Evolutionary conservation across 1,140 invertebrate genomes (phyloP).

Genomic region (Cyclargus thomasi): DNA sequence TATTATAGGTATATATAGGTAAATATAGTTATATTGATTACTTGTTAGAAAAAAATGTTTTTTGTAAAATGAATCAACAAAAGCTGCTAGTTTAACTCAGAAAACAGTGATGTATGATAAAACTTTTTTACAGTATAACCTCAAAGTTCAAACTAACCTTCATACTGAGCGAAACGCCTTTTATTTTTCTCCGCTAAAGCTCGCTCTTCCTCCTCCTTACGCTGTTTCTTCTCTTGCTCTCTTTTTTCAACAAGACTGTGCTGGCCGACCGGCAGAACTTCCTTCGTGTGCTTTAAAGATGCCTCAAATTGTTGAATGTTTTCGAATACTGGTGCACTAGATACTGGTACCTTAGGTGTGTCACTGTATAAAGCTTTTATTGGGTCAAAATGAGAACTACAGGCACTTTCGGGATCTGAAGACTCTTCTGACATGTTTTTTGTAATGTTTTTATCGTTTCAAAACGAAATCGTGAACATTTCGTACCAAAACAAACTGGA

Average conservation of each 20-base stretch:
- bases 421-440: constrained; percentile 44
- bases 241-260: constrained; percentile 40
- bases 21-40: too few species aligned
- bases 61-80: neutral
- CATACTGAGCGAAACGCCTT: constrained; percentile 53
- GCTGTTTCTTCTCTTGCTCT: constrained; percentile 47
- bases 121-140: constrained; percentile 45
- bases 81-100: neutral
- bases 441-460: neutral
- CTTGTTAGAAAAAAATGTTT: too few species aligned
- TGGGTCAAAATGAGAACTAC: constrained; percentile 81
- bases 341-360: constrained; percentile 72
- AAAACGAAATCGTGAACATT: neutral
- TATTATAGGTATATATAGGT: too few species aligned
- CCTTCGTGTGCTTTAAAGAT: constrained; percentile 33
- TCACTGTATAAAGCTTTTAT: constrained; percentile 78
- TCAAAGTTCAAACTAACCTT: constrained; percentile 54
- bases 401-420: constrained; percentile 79
- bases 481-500: neutral
- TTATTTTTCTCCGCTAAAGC: constrained; percentile 54
- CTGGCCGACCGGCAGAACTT: constrained; percentile 44
- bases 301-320: constrained; percentile 78
- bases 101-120: neutral
- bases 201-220: constrained; percentile 38
- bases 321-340: constrained; percentile 77